Percentiles rank a stretch among this genome's conserved stretches.
These are phyloP conservation scores for Chamaea fasciata DNA, from an alignment of 2,113 vertebrate species.

Conservation along the genomic window DNA sequence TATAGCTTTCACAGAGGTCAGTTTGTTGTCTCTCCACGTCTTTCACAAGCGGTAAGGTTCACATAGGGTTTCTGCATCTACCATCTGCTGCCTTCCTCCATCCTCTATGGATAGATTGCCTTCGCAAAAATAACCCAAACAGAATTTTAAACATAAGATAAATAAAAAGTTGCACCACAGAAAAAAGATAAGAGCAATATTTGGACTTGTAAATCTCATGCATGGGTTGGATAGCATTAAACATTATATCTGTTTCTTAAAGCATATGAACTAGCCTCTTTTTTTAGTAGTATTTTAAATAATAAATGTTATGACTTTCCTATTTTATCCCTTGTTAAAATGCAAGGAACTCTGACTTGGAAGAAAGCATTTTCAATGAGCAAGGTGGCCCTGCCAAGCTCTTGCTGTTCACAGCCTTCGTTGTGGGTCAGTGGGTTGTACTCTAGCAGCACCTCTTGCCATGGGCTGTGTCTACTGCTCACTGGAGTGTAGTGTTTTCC, in stretches of 20 bases:
- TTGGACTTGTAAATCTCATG: neutral
- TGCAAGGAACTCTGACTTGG: neutral
- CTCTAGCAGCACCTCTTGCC: neutral
- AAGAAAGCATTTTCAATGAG: constrained; percentile 47
- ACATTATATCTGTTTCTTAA: neutral
- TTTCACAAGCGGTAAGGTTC: neutral
- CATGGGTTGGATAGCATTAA: neutral
- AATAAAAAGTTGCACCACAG: neutral
- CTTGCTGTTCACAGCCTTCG: neutral
- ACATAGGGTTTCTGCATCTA: neutral
- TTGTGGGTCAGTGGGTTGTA: neutral
- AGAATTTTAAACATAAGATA: neutral
- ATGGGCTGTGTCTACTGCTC: neutral
- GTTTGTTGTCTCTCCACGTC: fast-evolving
- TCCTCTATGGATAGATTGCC: neutral
- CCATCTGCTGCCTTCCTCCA: neutral
- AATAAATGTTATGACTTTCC: constrained; percentile 1
- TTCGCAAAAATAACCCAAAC: neutral
- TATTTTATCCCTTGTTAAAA: constrained; percentile 44
- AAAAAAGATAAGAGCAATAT: neutral
- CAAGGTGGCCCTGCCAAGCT: neutral
- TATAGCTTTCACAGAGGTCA: neutral
- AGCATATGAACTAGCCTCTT: constrained; percentile 32
- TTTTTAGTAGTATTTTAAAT: neutral
- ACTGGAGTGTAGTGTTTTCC: neutral